Evolutionary conservation across 1,140 invertebrate species (phyloP), one percentile per base, ranked within the genome.

Genomic region (Gryllus bimaculatus): DNA sequence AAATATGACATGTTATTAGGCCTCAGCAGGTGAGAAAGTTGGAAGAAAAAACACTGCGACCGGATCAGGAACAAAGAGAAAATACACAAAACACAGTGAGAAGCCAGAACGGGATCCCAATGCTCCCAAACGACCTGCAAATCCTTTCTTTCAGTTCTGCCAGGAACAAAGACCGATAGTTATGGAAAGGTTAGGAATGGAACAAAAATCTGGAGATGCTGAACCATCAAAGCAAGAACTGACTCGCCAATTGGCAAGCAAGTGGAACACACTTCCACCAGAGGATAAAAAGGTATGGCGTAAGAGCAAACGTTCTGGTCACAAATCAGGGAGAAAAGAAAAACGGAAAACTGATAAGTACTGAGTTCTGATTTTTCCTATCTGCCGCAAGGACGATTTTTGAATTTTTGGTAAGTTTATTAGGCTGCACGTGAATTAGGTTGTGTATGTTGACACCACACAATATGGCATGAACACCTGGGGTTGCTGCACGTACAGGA

Each of bases 141-240:
- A 93, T 89, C 92, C 92, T 77, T 93, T 93, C 84, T 93, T 94
- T 81, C 92, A 93, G 86, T 94, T 93, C 85, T 93, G 92, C 82
- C 92, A 93, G 85, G 92, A 93, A 82, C 92, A 93, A 84, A 87
- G 92, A 81, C 91, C 87, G 54, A 85, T 92, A 47, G 88, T 93
- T n/a, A 90, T 93, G 86, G 91, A 92, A 82, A 88, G 78, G 48
- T 76, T 80, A 20, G 78, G 76, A 20, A 21, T 81, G 47, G 92
- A 83, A 84, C 90, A 82, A 83, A 84, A 83, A 74, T 85, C 88
- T 39, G 91, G 92, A 66, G 88, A 90, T 83, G 87, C 89, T 21
- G 92, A 93, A 83, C 91, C 91, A 1, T 89, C 90, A 10, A 93
- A 93, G 85, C 92, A 93, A 84, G 92, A 93, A 84, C 86, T 93